Conservation (phyloP, 1,140 invertebrate genomes). For the Vollenhovia emeryi region DNA sequence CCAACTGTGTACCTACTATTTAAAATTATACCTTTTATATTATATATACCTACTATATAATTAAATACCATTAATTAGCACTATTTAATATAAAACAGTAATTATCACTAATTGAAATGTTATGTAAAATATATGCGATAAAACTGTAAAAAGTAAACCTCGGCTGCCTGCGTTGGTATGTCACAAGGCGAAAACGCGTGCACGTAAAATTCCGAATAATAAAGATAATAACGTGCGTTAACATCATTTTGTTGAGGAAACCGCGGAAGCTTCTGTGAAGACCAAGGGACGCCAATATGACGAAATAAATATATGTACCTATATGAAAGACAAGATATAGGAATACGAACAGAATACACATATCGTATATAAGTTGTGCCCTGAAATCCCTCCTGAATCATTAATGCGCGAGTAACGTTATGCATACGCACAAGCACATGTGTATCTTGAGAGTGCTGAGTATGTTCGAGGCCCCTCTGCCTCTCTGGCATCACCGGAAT, state of each 20-base stretch:
- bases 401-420: conserved; percentile 15
- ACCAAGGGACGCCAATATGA: neutral
- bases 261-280: no score
- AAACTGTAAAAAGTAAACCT: neutral
- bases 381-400: neutral
- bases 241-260: neutral
- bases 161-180: neutral
- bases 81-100: no score
- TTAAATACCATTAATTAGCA: no score
- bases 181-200: neutral
- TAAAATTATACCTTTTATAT: no score
- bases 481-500: conserved; percentile 11
- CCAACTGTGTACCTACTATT: no score
- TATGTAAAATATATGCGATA: no score
- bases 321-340: neutral
- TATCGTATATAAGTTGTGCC: neutral
- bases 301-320: neutral
- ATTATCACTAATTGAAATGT: no score
- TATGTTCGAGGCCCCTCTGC: neutral
- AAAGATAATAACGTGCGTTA: neutral
- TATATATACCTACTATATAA: no score
- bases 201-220: neutral
- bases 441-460: neutral
- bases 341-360: neutral
- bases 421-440: conserved; percentile 5